phyloP scores from a whole-genome alignment of 2,888 invertebrate genomes.

The Shargacucullia verbasci region DNA sequence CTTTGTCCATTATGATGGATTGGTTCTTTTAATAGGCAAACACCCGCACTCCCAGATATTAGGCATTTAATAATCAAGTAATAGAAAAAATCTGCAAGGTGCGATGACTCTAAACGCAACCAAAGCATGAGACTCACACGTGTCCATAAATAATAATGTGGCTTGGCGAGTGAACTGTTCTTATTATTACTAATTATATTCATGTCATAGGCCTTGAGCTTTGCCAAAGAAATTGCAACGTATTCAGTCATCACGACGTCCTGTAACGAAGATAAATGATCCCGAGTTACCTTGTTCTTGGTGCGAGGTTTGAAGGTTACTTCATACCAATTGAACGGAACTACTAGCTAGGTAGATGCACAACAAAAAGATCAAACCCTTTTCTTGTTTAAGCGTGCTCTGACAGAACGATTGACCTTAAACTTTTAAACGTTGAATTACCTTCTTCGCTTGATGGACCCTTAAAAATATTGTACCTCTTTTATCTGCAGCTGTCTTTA shows the following conservation, averaged over 20 bases:
- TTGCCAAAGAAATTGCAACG: slow-evolving; percentile 61
- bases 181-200: slow-evolving; percentile 52
- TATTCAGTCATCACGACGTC: slow-evolving; percentile 52
- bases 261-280: slow-evolving; percentile 62
- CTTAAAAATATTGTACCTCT: slow-evolving; percentile 47
- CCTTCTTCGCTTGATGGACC: slow-evolving; percentile 50
- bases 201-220: slow-evolving; percentile 56
- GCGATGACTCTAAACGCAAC: slow-evolving; percentile 21
- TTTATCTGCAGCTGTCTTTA: slow-evolving; percentile 41
- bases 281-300: slow-evolving; percentile 53
- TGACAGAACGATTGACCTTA: slow-evolving; percentile 58
- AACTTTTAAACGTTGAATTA: slow-evolving; percentile 54
- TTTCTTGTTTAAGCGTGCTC: slow-evolving; percentile 55
- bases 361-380: slow-evolving; percentile 54
- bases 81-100: slow-evolving; percentile 6
- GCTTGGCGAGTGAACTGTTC: slow-evolving; percentile 35
- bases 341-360: slow-evolving; percentile 20
- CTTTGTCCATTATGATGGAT: too few relatives aligned
- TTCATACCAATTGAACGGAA: slow-evolving; percentile 57
- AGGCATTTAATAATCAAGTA: slow-evolving; percentile 13
- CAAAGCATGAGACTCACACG: slow-evolving; percentile 24
- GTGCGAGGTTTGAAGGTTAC: slow-evolving; percentile 52
- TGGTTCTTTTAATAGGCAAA: background rate
- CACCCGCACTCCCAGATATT: slow-evolving; percentile 1
- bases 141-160: slow-evolving; percentile 37